Percentiles rank a stretch among this genome's conserved stretches.
These are phyloP conservation scores for Macroramphosus scolopax DNA, from an alignment of 2,797 vertebrate species.

Conservation along the genomic window DNA sequence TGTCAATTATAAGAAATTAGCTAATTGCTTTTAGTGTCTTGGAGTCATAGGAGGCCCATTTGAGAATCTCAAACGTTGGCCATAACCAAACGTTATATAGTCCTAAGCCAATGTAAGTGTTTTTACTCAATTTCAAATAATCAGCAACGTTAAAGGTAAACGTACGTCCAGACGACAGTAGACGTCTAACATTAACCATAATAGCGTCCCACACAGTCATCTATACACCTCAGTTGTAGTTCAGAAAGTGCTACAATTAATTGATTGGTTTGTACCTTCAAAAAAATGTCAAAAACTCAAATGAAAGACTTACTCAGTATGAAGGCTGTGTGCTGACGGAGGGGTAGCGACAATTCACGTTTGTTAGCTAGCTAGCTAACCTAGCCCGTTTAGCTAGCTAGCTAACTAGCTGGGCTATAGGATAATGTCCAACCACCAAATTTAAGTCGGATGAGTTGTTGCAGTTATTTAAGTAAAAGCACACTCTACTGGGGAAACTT, in stretches of 20 bases:
- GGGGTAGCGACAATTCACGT: conserved; percentile 25
- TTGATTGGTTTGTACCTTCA: too few relatives aligned
- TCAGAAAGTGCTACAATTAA: background rate
- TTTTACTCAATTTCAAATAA: too few relatives aligned
- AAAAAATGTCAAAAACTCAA: background rate
- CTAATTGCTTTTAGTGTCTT: conserved; percentile 11
- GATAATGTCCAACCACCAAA: conserved; percentile 69
- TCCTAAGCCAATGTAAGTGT: too few relatives aligned
- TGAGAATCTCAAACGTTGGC: too few relatives aligned
- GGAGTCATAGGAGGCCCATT: too few relatives aligned
- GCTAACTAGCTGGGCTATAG: conserved; percentile 67
- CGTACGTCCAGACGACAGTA: too few relatives aligned
- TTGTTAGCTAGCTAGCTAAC: conserved; percentile 62
- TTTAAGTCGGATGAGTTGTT: conserved; percentile 50
- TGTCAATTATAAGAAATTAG: conserved; percentile 20
- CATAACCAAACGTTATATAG: too few relatives aligned
- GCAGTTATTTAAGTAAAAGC: conserved; percentile 33
- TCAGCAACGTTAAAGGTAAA: too few relatives aligned
- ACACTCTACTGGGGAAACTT: conserved; percentile 36
- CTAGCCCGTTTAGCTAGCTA: conserved; percentile 63
- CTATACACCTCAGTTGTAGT: rapidly evolving
- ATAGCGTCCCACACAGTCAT: conserved; percentile 1
- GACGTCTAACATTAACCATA: conserved; percentile 1
- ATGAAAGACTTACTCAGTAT: conserved; percentile 45
- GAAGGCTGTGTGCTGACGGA: conserved; percentile 27